Evolutionary conservation across 1,140 invertebrate genomes (phyloP), one percentile per base, ranked within the genome.

Genomic region (Anastrepha ludens): DNA sequence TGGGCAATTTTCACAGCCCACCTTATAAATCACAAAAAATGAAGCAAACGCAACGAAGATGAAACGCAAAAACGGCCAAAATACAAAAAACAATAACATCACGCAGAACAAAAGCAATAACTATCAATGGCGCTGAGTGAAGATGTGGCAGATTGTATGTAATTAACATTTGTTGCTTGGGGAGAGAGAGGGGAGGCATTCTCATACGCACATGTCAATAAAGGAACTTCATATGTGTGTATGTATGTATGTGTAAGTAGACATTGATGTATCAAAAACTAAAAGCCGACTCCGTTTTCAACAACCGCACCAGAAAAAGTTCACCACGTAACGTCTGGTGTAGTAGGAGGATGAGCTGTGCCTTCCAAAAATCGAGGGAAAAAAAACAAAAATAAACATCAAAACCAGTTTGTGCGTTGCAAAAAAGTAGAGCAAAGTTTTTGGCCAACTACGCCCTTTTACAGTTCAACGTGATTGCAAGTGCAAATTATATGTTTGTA

Each of bases 291-390:
- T 6, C 9, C 9, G 15, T 13, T 62, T 15, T 15, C 60, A 62
- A 62, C 4, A 4, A 62, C 8, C 60, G 7, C 15, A 44, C 13
- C 67, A 44, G 67, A 20, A 81, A 58, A 15, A 11, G 17, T 55
- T 4, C 74, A 55, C 9, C 70, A 74, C 17, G n/a, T 47, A 58
- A 29, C 29, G 29, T 29, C 29, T 29, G 15, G 17, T 55, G 74
- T 81, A 81, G 74, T 81, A 81, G 74, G 74, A 81, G 74, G 74
- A 81, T 81, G 70, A 4, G 70, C 15, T 50, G 44, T n/a, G 74
- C 74, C 74, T 81, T 74, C 74, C 44, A 50, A 47, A 70, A 41
- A 44, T 20, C 39, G 65, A 20, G 3, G 11, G 62, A 3, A 67
- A 67, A n/a, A 74, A 74, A 47, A 47, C 65, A 15, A 81, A 55